Percentiles rank a stretch among this genome's conserved stretches.
Evolutionary conservation across 2,888 invertebrate genomes (phyloP).

Genomic region (Leucophenga maculata): DNA sequence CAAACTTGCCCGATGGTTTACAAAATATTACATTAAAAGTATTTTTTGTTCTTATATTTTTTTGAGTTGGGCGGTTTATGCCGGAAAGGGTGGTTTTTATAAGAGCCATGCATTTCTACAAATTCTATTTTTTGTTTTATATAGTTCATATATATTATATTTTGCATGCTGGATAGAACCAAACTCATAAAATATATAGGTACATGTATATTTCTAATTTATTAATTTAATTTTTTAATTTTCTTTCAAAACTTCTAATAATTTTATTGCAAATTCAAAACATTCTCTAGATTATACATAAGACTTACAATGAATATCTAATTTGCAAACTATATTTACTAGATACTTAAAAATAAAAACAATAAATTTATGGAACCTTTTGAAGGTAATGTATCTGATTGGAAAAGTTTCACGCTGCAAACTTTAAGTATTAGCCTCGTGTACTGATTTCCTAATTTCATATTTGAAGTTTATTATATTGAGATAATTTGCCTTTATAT

Average conservation of each 20-base stretch:
- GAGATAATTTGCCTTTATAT: conserved; percentile 23
- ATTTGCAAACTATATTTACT: too few species aligned
- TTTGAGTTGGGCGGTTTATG: conserved; percentile 60
- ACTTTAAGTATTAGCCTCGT: too few species aligned
- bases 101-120: too few species aligned
- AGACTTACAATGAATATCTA: too few species aligned
- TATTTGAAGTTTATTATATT: conserved; percentile 5
- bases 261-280: neutral
- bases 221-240: neutral
- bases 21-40: neutral
- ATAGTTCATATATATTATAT: neutral
- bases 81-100: conserved; percentile 55
- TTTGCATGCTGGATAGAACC: neutral
- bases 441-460: too few species aligned
- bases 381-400: too few species aligned
- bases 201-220: neutral
- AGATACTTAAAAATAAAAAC: too few species aligned
- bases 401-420: too few species aligned
- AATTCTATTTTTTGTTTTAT: conserved; percentile 23
- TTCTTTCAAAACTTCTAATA: neutral
- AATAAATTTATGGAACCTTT: too few species aligned
- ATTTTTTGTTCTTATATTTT: too few species aligned
- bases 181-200: neutral
- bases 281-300: too few species aligned
- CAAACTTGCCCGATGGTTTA: neutral